These are phyloP conservation scores for Sminthurides aquaticus DNA, from an alignment of 2,888 invertebrate species.

Conservation along the genomic window DNA sequence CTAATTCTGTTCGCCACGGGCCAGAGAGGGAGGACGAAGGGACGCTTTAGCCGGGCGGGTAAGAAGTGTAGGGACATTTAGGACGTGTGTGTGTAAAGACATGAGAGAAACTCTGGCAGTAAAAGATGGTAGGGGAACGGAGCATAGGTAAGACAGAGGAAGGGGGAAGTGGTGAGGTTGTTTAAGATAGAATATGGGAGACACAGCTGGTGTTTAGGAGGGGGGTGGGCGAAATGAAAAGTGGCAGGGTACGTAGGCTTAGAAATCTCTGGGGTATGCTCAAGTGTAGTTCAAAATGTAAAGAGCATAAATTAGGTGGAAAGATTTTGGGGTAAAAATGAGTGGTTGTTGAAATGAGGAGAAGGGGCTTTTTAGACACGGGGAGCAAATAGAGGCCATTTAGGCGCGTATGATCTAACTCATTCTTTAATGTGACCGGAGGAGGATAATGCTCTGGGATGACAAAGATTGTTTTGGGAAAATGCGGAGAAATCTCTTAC, in stretches of 20 bases:
- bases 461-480: constrained; percentile 5
- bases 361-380: not conserved
- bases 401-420: not conserved
- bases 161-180: constrained; percentile 1
- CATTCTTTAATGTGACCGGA: constrained; percentile 3
- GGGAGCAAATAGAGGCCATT: not conserved
- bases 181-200: constrained; percentile 10
- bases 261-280: constrained; percentile 11
- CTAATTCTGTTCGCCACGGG: too few relatives aligned
- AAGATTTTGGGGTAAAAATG: constrained; percentile 12
- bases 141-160: not conserved
- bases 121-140: too few relatives aligned
- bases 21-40: too few relatives aligned
- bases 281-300: constrained; percentile 20
- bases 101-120: too few relatives aligned
- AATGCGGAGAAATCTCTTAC: too few relatives aligned
- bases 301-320: constrained; percentile 23
- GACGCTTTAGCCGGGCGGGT: too few relatives aligned
- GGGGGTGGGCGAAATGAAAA: not conserved
- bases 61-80: too few relatives aligned
- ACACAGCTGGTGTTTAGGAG: constrained; percentile 16
- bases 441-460: not conserved
- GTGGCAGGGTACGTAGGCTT: constrained; percentile 1
- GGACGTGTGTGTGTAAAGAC: too few relatives aligned
- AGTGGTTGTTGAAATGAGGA: not conserved